phyloP scores from a whole-genome alignment of 2,888 invertebrate genomes.

The Eudasyphora cyanicolor region DNA sequence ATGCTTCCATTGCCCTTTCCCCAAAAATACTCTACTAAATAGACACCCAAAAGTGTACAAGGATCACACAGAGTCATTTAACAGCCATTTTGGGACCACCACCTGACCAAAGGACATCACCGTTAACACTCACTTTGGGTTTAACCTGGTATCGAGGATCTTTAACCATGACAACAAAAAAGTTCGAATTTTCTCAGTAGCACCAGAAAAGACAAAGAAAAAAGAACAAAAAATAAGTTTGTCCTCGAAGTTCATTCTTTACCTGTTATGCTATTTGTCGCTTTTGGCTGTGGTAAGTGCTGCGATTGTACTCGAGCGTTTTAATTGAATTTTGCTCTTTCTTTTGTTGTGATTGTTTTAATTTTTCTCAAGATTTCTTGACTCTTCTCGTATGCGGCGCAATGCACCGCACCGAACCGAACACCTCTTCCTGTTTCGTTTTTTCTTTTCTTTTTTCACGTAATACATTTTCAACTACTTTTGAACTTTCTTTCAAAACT shows the following conservation, averaged over 20 bases:
- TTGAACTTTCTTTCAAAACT: neutral
- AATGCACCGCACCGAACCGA: neutral
- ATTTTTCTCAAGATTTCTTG: conserved; percentile 38
- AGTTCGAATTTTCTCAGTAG: too few species aligned
- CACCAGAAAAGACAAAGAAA: neutral
- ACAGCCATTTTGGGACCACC: neutral
- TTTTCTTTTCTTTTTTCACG: neutral
- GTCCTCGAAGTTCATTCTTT: neutral
- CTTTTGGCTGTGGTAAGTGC: neutral
- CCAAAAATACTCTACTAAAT: too few species aligned
- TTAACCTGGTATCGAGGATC: neutral
- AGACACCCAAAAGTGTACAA: neutral
- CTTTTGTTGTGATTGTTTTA: conserved; percentile 51
- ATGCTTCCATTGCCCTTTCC: too few species aligned
- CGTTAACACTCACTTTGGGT: neutral
- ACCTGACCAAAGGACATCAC: neutral
- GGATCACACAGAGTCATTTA: neutral
- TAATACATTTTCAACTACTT: conserved; percentile 6
- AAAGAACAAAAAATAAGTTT: neutral
- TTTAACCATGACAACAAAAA: neutral
- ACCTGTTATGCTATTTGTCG: neutral
- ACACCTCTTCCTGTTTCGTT: neutral
- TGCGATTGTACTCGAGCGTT: conserved; percentile 24
- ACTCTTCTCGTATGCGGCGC: neutral
- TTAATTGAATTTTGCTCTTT: conserved; percentile 63